Evolutionary conservation across 2,113 vertebrate genomes (phyloP).

Genomic region (Tamias sibiricus): DNA sequence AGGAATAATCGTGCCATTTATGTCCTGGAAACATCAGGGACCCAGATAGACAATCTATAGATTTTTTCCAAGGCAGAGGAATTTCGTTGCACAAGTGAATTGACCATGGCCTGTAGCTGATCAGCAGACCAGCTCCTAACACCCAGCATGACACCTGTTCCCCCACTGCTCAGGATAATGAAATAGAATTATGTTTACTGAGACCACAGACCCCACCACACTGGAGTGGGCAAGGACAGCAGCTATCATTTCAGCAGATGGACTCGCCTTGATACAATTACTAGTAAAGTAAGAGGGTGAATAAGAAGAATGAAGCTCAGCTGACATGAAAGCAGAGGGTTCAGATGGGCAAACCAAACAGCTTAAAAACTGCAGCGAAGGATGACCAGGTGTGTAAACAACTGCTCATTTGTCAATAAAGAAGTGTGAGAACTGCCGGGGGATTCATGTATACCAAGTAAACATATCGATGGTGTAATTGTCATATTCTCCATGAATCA

Average conservation of each 20-base stretch:
- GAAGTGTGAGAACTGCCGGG: background rate
- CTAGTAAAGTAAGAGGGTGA: background rate
- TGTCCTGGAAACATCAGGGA: conserved; percentile 47
- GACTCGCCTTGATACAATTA: background rate
- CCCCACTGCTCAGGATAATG: background rate
- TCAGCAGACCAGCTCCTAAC: conserved; percentile 6
- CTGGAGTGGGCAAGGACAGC: background rate
- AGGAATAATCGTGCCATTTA: conserved; percentile 31
- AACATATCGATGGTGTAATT: background rate
- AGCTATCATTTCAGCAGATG: background rate
- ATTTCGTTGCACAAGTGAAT: conserved; percentile 51
- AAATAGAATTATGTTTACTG: background rate
- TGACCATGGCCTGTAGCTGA: background rate
- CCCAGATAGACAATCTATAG: conserved; percentile 55
- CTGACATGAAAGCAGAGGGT: background rate
- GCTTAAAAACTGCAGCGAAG: background rate
- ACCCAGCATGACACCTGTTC: background rate
- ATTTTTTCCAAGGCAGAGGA: conserved; percentile 63
- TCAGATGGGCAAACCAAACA: background rate
- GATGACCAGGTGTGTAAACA: background rate
- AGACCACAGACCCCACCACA: background rate
- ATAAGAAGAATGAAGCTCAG: background rate
- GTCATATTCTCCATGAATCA: background rate
- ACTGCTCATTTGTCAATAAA: background rate
- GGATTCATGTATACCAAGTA: background rate